A percentile compares a stretch with the other conserved stretches of the same genome.
These are phyloP conservation scores for Neoniphon sammara DNA, from an alignment of 2,797 vertebrate species.

Conservation along the genomic window DNA sequence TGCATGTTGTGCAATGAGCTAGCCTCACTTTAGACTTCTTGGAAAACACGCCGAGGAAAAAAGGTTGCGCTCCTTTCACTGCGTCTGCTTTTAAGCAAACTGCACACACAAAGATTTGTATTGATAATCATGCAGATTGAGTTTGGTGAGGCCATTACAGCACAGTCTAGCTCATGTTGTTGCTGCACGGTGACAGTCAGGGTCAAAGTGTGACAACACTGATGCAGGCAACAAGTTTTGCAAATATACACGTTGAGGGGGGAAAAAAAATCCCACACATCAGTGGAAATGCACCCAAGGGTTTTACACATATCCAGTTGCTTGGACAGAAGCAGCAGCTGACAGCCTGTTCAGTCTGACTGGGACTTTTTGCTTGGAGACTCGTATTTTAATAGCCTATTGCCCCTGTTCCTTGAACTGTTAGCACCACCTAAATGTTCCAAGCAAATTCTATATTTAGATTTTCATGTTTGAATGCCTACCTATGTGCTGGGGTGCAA, in stretches of 20 bases:
- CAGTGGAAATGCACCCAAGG: constrained; percentile 35
- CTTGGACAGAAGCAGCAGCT: constrained; percentile 51
- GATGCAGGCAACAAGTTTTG: constrained; percentile 11
- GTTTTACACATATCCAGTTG: constrained; percentile 43
- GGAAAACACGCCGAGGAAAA: constrained; percentile 56
- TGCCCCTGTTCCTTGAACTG: constrained; percentile 51
- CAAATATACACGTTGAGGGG: background rate
- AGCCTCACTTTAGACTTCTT: constrained; percentile 73
- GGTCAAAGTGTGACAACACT: constrained; percentile 53
- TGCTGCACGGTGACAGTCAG: constrained; percentile 3
- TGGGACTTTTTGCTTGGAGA: constrained; percentile 38
- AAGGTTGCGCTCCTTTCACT: constrained; percentile 50
- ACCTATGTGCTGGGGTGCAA: constrained; percentile 53
- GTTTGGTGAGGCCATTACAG: background rate
- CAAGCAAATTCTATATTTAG: constrained; percentile 74
- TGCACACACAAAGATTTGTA: constrained; percentile 13
- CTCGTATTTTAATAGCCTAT: constrained; percentile 46
- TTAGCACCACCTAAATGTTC: constrained; percentile 58
- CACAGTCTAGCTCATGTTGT: background rate
- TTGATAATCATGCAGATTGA: constrained; percentile 18
- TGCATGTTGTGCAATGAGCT: constrained; percentile 75
- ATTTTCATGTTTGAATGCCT: constrained; percentile 60
- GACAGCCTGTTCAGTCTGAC: constrained; percentile 27
- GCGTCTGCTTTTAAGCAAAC: constrained; percentile 40
- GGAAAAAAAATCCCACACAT: constrained; percentile 15